Evolutionary conservation across 2,797 vertebrate genomes (phyloP).

Genomic region (Sebastes trivittatus): DNA sequence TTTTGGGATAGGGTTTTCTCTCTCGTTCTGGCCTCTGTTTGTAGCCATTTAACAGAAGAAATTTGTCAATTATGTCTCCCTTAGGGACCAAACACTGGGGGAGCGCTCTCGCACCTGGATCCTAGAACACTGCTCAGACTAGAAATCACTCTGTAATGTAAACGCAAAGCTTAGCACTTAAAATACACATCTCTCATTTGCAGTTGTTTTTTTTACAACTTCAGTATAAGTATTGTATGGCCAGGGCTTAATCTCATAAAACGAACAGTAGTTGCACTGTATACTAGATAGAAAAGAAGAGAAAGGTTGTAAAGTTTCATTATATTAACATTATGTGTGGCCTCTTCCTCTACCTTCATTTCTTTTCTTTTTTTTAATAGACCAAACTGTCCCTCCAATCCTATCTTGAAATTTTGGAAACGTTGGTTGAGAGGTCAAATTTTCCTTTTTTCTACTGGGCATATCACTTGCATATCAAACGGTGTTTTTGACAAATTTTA

Average conservation of each 20-base stretch:
- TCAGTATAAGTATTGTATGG: constrained; percentile 49
- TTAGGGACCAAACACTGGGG: constrained; percentile 71
- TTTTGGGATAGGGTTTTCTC: constrained; percentile 54
- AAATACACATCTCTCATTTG: constrained; percentile 44
- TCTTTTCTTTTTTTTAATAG: background rate
- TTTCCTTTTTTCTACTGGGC: constrained; percentile 40
- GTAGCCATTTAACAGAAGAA: constrained; percentile 68
- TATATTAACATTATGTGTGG: constrained; percentile 36
- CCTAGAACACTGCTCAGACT: constrained; percentile 62
- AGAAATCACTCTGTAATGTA: constrained; percentile 51
- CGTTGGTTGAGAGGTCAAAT: constrained; percentile 8
- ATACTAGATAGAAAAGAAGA: constrained; percentile 20
- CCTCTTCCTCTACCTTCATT: constrained; percentile 41
- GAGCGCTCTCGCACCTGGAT: constrained; percentile 48
- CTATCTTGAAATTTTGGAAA: constrained; percentile 24
- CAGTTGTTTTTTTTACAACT: constrained; percentile 35
- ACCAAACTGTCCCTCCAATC: constrained; percentile 37
- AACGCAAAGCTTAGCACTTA: constrained; percentile 64
- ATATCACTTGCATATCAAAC: constrained; percentile 65
- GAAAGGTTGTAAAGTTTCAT: constrained; percentile 44
- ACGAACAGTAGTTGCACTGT: constrained; percentile 60
- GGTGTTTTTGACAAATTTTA: constrained; percentile 34
- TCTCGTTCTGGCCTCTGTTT: constrained; percentile 62
- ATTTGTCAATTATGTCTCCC: constrained; percentile 62
- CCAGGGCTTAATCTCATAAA: constrained; percentile 49